Evolutionary conservation across 2,113 vertebrate species (phyloP).

Genomic region (Chlorocebus sabaeus): DNA sequence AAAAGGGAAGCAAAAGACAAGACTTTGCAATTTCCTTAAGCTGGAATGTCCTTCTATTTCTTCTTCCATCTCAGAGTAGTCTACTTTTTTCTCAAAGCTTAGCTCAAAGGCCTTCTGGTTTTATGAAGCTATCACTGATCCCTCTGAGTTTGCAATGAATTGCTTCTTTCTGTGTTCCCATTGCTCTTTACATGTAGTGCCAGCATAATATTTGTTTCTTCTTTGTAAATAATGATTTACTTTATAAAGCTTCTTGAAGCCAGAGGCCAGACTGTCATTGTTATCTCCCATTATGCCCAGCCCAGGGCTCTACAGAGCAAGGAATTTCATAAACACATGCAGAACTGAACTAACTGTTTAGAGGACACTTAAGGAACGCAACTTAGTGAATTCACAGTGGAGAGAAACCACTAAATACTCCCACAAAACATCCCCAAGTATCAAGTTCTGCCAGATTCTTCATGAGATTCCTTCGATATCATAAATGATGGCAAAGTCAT

Average conservation of each 20-base stretch:
- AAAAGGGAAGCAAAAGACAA: conserved; percentile 3
- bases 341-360: background rate
- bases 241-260: conserved; percentile 35
- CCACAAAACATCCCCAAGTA: background rate
- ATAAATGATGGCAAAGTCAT: background rate
- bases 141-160: background rate
- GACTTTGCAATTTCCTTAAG: background rate
- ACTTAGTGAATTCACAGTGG: background rate
- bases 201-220: background rate
- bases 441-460: background rate
- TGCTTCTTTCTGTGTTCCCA: background rate
- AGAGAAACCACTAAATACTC: background rate
- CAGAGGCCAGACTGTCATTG: background rate
- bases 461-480: background rate
- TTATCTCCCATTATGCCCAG: background rate
- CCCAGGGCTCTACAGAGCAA: background rate
- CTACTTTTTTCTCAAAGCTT: background rate
- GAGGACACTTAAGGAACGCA: background rate
- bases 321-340: background rate
- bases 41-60: background rate
- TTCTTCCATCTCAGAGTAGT: background rate
- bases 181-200: background rate
- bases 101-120: background rate
- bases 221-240: background rate
- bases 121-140: background rate